Percentiles rank a stretch among this genome's conserved stretches.
phyloP scores from a whole-genome alignment of 1,140 invertebrate genomes.

The Stenopsyche tienmushanensis region DNA sequence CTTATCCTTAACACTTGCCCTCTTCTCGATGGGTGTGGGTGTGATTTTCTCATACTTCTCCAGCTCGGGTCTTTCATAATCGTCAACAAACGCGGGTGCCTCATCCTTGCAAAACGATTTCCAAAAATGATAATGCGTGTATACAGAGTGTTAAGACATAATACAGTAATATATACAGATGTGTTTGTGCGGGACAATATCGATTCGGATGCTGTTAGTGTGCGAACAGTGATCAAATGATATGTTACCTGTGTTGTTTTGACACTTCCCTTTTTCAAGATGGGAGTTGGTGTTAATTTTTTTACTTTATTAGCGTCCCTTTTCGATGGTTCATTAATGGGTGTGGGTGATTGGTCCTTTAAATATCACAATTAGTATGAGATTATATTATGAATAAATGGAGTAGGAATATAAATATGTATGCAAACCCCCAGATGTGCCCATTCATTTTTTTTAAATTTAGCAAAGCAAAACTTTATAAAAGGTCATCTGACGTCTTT shows the following conservation, averaged over 20 bases:
- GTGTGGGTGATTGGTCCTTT: conserved; percentile 43
- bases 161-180: too few species aligned
- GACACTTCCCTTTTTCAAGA: background rate
- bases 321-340: conserved; percentile 32
- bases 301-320: background rate
- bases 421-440: background rate
- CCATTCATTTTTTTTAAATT: too few species aligned
- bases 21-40: conserved; percentile 47
- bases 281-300: background rate
- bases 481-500: too few species aligned
- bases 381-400: background rate
- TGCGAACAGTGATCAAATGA: background rate
- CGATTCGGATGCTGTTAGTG: too few species aligned
- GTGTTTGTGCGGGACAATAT: too few species aligned
- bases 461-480: too few species aligned
- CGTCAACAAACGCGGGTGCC: conserved; percentile 49
- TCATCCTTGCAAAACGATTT: too few species aligned
- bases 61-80: conserved; percentile 56
- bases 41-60: conserved; percentile 53
- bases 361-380: background rate
- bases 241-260: background rate
- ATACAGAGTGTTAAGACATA: too few species aligned
- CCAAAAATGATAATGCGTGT: too few species aligned
- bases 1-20: conserved; percentile 41
- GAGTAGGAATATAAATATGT: background rate